Evolutionary conservation across 2,888 invertebrate genomes (phyloP), one percentile per base, ranked within the genome.

Genomic region (Neocrepidodera transversa): DNA sequence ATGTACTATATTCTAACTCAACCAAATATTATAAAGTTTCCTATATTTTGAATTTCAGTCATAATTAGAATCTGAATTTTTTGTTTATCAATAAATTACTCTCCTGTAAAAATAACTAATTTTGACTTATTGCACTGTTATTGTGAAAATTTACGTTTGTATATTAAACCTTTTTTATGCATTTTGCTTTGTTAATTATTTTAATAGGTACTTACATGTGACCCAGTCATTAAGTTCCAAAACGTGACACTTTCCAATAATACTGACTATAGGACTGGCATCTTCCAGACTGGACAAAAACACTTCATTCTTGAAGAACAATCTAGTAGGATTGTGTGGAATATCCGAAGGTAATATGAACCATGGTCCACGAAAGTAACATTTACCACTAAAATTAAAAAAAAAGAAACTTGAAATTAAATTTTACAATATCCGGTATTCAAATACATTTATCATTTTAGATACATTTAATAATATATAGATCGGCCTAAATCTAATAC

Each of bases 281-380:
- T 95, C 95, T 76, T 96, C 96, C 64, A 93, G 87, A 0, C 93
- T 91, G 23, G 95, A 95, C 28, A 95, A 82, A 72, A 97, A 87
- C 60, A 97, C 87, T 81, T 99, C 98, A 81, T 95, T 94, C 70
- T 93, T 91, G 82, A 93, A 98, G 81, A 95, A 97, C 47, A 92
- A 84, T 81, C 88, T 82, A 14, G 85, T 88, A 7, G 90, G 86
- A 2, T 90, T 84, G 72, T 92, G 91, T 8, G 91, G 87, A 10
- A 96, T 89, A 79, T 97, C 97, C 1, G 87, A 84, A 0, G 97
- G 95, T 47, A 92, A 87, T 53, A 97, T 87, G 68, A 97, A 87
- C 90, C 94, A 95, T 0, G 97, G 95, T 0, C 98, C 98, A 63
- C 92, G 92, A 82, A 98, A 95, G 77, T 90, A 95, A 52, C 92